These are phyloP conservation scores for Drosophila macrospina DNA, from an alignment of 2,888 invertebrate species.

Conservation along the genomic window DNA sequence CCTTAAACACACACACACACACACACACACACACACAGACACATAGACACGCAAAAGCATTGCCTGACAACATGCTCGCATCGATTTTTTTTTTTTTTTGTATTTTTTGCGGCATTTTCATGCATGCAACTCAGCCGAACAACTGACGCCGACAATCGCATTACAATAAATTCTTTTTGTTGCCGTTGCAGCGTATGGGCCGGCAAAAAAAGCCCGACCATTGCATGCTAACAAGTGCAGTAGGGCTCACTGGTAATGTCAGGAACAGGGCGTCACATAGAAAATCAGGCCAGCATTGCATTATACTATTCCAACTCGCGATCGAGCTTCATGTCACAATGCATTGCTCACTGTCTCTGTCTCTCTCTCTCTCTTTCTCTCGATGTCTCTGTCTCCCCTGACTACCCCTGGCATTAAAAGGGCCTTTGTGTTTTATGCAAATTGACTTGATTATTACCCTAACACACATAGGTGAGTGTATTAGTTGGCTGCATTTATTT, in stretches of 20 bases:
- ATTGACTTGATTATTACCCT: constrained; percentile 66
- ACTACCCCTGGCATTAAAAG: constrained; percentile 1
- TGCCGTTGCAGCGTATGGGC: constrained; percentile 32
- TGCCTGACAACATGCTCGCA: constrained; percentile 68
- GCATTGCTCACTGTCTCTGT: too few relatives aligned
- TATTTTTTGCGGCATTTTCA: constrained; percentile 25
- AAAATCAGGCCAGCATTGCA: constrained; percentile 57
- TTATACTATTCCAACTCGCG: constrained; percentile 8
- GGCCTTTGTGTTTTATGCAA: constrained; percentile 44
- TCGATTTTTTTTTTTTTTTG: constrained; percentile 63
- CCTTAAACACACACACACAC: constrained; percentile 14
- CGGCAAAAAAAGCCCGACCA: constrained; percentile 21
- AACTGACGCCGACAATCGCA: constrained; percentile 63
- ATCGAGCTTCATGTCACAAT: too few relatives aligned
- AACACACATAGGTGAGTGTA: constrained; percentile 10
- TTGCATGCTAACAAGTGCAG: constrained; percentile 58
- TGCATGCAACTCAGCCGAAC: constrained; percentile 52
- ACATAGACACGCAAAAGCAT: constrained; percentile 26
- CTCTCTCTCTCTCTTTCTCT: too few relatives aligned
- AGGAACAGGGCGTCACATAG: constrained; percentile 38
- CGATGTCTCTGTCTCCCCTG: too few relatives aligned
- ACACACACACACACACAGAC: not conserved
- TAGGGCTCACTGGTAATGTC: constrained; percentile 32
- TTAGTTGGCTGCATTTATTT: constrained; percentile 55
- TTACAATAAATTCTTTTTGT: constrained; percentile 73